A percentile compares a stretch with the other conserved stretches of the same genome.
These are phyloP conservation scores for Mus minutoides DNA, from an alignment of 2,797 vertebrate genomes.

Conservation along the genomic window DNA sequence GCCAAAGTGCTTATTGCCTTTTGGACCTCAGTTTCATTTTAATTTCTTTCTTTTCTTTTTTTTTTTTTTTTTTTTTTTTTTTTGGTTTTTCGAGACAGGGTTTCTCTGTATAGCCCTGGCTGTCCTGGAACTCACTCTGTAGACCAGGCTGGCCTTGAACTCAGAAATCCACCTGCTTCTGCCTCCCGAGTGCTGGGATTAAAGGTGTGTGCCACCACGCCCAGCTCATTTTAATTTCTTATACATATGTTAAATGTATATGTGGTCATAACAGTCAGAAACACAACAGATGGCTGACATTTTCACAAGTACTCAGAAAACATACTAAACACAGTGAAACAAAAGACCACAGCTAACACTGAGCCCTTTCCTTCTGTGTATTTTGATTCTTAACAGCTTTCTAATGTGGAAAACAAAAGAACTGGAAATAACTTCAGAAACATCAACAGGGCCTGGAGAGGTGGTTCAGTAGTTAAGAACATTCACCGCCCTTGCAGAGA, in stretches of 20 bases:
- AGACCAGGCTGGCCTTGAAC: no score
- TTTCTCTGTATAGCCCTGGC: no score
- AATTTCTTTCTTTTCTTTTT: no score
- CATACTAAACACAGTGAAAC: conserved; percentile 52
- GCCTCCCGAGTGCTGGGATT: no score
- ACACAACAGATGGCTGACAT: conserved; percentile 66
- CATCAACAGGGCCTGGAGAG: not conserved
- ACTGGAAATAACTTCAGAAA: conserved; percentile 54
- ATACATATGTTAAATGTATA: not conserved
- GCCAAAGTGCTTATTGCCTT: not conserved
- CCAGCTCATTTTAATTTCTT: conserved; percentile 1
- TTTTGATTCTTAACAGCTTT: conserved; percentile 57
- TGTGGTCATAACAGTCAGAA: conserved; percentile 32
- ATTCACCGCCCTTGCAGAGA: not conserved
- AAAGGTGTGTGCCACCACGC: no score
- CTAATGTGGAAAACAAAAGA: conserved; percentile 48
- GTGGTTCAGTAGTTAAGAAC: not conserved
- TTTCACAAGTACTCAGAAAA: conserved; percentile 73
- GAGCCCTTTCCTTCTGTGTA: conserved; percentile 30
- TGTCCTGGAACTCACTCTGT: no score
- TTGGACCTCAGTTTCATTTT: not conserved
- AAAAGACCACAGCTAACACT: conserved; percentile 65
- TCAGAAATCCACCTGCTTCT: no score
- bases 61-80: no score
- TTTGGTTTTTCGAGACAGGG: no score